Evolutionary conservation across 2,113 vertebrate genomes (phyloP).

Genomic region (Phoxinus phoxinus): DNA sequence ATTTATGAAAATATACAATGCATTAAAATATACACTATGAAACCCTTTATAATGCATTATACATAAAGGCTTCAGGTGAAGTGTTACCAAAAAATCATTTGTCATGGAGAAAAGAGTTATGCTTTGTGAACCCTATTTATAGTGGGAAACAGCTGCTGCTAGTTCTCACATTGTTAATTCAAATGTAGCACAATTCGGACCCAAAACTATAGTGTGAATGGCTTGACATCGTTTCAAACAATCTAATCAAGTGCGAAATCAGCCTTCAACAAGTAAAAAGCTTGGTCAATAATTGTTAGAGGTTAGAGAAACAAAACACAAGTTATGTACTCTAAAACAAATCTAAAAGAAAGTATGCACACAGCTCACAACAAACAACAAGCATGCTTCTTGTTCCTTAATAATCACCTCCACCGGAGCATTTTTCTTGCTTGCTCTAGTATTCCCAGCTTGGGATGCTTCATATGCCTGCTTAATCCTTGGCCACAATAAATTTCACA

Average conservation of each 20-base stretch:
- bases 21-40: neutral
- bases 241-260: neutral
- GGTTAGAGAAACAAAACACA: conserved; percentile 11
- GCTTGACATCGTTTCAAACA: neutral
- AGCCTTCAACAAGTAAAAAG: neutral
- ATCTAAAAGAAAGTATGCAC: conserved; percentile 21
- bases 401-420: neutral
- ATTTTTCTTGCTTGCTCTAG: conserved; percentile 7
- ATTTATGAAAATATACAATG: neutral
- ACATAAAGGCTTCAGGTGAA: neutral
- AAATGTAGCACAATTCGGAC: neutral
- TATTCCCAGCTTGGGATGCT: conserved; percentile 10
- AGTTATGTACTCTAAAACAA: neutral
- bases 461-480: conserved; percentile 12
- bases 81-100: neutral
- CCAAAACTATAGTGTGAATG: neutral
- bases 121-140: neutral
- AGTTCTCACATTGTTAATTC: neutral
- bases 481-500: conserved; percentile 20
- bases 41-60: neutral
- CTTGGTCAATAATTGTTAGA: neutral
- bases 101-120: neutral
- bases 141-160: neutral
- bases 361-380: neutral
- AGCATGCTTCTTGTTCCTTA: neutral